Conservation (phyloP, 2,113 vertebrate species). For the Calyptommatus sinebrachiatus region DNA sequence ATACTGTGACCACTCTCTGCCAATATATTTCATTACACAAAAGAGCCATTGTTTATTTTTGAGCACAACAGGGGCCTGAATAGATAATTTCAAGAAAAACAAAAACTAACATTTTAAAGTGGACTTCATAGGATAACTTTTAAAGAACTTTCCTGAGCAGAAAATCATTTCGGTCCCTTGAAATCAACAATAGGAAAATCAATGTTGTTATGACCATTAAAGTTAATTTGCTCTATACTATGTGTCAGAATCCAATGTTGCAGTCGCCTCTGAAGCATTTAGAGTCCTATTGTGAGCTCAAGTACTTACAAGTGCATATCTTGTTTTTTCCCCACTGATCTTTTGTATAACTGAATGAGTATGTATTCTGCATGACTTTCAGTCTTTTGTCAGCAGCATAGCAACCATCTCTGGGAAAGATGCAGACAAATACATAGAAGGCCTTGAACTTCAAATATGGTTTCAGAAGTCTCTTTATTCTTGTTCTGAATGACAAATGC, state of each 20-base stretch:
- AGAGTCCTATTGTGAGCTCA: slow-evolving; percentile 39
- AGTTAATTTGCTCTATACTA: slow-evolving; percentile 34
- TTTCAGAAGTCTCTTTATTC: slow-evolving; percentile 3
- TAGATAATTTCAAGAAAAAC: slow-evolving; percentile 7
- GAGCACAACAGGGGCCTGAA: slow-evolving; percentile 30
- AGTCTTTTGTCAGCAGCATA: slow-evolving; percentile 44
- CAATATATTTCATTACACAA: slow-evolving; percentile 47
- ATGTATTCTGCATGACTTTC: slow-evolving; percentile 15
- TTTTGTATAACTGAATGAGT: slow-evolving; percentile 51
- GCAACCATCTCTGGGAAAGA: slow-evolving; percentile 37
- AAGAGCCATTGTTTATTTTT: slow-evolving; percentile 39
- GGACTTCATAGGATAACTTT: slow-evolving; percentile 37
- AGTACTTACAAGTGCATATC: slow-evolving; percentile 42
- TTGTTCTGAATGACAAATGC: not conserved
- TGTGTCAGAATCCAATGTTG: slow-evolving; percentile 32
- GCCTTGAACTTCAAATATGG: slow-evolving; percentile 34
- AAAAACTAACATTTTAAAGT: slow-evolving; percentile 16
- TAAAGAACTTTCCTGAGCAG: slow-evolving; percentile 41
- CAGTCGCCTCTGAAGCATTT: slow-evolving; percentile 34
- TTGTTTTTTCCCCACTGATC: slow-evolving; percentile 41
- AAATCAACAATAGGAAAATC: slow-evolving; percentile 46
- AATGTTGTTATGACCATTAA: slow-evolving; percentile 36
- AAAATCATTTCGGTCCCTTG: slow-evolving; percentile 43
- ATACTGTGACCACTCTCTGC: slow-evolving; percentile 48
- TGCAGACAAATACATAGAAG: slow-evolving; percentile 4